Conservation (phyloP, 2,113 vertebrate species). For the Macrotis lagotis region DNA sequence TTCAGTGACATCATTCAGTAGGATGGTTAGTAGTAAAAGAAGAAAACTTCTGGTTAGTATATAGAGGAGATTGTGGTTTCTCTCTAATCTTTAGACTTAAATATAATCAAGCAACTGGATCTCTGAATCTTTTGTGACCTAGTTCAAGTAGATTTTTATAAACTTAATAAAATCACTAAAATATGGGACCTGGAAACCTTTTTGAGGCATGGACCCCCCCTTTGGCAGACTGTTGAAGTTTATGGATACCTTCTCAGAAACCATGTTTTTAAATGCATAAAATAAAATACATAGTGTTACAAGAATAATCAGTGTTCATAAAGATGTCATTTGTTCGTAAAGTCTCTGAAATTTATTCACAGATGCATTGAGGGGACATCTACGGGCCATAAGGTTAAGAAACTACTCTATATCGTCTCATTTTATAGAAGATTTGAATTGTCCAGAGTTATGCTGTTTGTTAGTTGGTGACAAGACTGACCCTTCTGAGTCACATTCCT, state of each 20-base stretch:
- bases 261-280: not conserved
- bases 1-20: not conserved
- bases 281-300: not conserved
- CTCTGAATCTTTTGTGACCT: not conserved
- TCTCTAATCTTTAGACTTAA: slow-evolving; percentile 9
- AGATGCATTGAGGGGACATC: not conserved
- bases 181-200: not conserved
- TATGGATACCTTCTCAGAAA: not conserved
- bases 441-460: not conserved
- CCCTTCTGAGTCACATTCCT: not conserved
- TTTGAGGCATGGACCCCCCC: not conserved
- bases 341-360: not conserved
- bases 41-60: not conserved
- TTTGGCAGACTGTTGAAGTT: not conserved
- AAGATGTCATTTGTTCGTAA: not conserved
- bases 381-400: not conserved
- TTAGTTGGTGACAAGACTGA: not conserved
- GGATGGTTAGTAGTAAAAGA: not conserved
- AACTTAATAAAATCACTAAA: not conserved
- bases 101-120: not conserved
- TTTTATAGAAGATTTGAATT: not conserved
- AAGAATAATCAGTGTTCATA: not conserved
- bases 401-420: not conserved
- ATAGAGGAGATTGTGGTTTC: not conserved
- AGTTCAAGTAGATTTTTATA: not conserved